Base-by-base conservation (phyloP, 2,888 invertebrate species). In the Tricholauxania praeusta region DNA sequence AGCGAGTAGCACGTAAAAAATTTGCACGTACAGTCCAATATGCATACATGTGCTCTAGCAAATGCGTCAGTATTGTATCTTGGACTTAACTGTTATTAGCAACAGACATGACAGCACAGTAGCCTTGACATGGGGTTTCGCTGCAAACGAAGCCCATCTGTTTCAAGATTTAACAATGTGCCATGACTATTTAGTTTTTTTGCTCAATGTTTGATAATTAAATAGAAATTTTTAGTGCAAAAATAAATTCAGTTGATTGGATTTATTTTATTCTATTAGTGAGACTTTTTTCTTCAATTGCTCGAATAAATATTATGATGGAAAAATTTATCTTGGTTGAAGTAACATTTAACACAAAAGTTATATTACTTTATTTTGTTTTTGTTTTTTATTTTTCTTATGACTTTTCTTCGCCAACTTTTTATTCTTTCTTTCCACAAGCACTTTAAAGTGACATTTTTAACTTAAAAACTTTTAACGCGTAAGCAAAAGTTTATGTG, bases 321-420 rank as follows among this genome's bases (percentile, higher is more conserved):
- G 12, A 28, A n/a, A 59, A 32, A 19, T 17, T 39, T 39, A 39
- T 39, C 4, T 39, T 39, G 10, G 28, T 28, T 39, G 39, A 39
- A 12, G n/a, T 14, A 7, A 53, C 19, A 64, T 63, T 63, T 39
- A 14, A n/a, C 60, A 72, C 69, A 72, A 70, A 69, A 72, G 74
- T 69, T 65, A 6, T 49, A 62, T 7, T 15, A 55, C 47, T 12
- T 52, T 14, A 28, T 22, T 28, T 71, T 39, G 28, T 4, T 28
- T 28, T 28, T 28, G 28, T 17, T 19, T 67, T 52, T 39, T 57
- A 62, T 39, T 12, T 28, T 49, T 55, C 17, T 48, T 72, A 66
- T 22, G 57, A 60, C 17, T 32, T 32, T 62, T 59, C 8, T 59
- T 59, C 32, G 19, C 22, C 17, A 28, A 47, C 66, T 32, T 64